Base-by-base conservation (phyloP, 1,140 invertebrate species). In the Rhynchophorus ferrugineus region DNA sequence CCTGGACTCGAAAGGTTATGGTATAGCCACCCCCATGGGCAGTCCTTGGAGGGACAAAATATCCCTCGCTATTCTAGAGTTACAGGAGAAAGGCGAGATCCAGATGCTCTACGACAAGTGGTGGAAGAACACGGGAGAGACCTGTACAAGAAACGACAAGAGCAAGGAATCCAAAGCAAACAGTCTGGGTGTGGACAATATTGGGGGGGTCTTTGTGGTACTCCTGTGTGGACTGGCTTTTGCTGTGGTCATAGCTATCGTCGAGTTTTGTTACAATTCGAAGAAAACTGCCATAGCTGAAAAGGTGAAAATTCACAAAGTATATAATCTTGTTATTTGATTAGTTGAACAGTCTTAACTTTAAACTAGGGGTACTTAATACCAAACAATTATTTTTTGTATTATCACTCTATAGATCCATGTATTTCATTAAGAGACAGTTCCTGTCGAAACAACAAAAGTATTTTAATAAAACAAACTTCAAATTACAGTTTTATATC, bases 21-120 rank as follows among this genome's bases (percentile, higher is more conserved):
- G 90, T 9, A 91, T 93, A 55, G 90, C 89, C 0, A 91, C 89
- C 0, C 87, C 85, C 36, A 91, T 87, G 72, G 88, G 87, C 68
- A 95, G 92, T 9, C 91, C 90, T 0, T 96, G 93, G 87, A 74
- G 92, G 20, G 93, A 98, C 71, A 92, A 91, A 70, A 88, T 98
- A 61, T 97, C 94, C 0, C 75, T 96, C 54, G 91, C 91, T 2
- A 95, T 98, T 62, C 75, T 98, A 29, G 91, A 96, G 64, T 78
- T 97, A 1, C 94, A 97, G 69, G 94, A 97, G 71, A 94, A 93
- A 65, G 93, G 93, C 1, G 85, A 86, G 49, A 95, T 96, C 61
- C 92, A 96, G 76, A 89, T 94, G 69, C 70, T 92, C 34, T 95
- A 96, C 69, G 91, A 92, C 69, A 95, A 93, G 73, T 96, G 65